Evolutionary conservation across 2,797 vertebrate species (phyloP), one percentile per base, ranked within the genome.

Genomic region (Manis javanica): DNA sequence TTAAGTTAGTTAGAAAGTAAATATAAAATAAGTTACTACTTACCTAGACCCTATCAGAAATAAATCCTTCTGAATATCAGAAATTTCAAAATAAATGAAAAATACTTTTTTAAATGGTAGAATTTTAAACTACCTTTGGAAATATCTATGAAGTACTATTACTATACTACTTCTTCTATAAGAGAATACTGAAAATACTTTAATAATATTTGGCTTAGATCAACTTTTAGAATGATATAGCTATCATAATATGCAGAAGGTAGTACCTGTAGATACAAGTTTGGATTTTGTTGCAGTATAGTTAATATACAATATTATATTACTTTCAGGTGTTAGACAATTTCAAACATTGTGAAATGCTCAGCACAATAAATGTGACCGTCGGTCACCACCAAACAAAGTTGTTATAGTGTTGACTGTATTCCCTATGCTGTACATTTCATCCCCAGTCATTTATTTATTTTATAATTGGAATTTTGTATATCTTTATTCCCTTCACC

Each of bases 81-180:
- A 84, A 84, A 42, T 64, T 83, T 92, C 13, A 57, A 92, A 82
- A 78, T 34, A 79, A 21, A 23, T 78, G 37, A 84, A 86, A 69
- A 95, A 49, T 87, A 21, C 31, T 46, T 82, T 83, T 82, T 74
- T 34, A 21, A 93, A 90, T 39, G 26, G 83, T 91, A 75, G 68
- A 7, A 78, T 71, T 83, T 77, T 91, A 87, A 78, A 83, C 26
- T 71, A 55, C 74, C 63, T 64, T 91, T 83, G 88, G 53, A 84
- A 94, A 64, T 72, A 15, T 46, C 42, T 71, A 1, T 71, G 19
- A 84, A 21, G 16, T 26, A 53, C 81, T 86, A 23, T 72, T 75
- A 68, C 8, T 78, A 24, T 71, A 42, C 63, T 63, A 15, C 87
- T 63, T 88, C 64, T 31, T 63, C 16, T 78, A 61, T 90, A 91